Evolutionary conservation across 1,140 invertebrate genomes (phyloP).

Genomic region (Drosophila pseudoananassae): DNA sequence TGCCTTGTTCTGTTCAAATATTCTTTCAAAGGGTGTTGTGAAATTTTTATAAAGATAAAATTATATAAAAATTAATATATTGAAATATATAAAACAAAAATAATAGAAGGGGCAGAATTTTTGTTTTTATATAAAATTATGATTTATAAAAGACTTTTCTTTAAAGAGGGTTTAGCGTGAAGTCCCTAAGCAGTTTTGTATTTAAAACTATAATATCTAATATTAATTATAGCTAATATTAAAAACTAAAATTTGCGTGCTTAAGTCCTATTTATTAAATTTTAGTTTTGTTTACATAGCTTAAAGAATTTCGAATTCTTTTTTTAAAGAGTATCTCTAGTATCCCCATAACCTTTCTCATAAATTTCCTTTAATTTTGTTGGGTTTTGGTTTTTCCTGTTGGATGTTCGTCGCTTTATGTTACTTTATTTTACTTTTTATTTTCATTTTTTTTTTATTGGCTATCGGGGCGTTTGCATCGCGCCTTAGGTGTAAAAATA

Average conservation of each 20-base stretch:
- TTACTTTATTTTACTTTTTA: conserved; percentile 26
- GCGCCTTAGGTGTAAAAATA: conserved; percentile 80
- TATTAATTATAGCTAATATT: too few species aligned
- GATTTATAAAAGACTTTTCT: too few species aligned
- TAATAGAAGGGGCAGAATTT: too few species aligned
- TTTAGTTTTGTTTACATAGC: too few species aligned
- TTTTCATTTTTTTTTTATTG: conserved; percentile 20
- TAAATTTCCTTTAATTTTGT: not conserved
- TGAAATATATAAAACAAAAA: too few species aligned
- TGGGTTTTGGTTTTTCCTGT: not conserved
- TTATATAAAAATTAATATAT: not conserved
- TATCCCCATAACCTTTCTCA: not conserved
- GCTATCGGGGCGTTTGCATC: conserved; percentile 52
- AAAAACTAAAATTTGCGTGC: too few species aligned
- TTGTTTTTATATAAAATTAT: too few species aligned
- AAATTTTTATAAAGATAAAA: not conserved
- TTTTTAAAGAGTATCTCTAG: not conserved
- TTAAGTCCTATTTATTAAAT: too few species aligned
- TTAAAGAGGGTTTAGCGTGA: too few species aligned
- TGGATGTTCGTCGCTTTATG: not conserved
- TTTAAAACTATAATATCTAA: too few species aligned
- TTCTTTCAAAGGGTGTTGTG: not conserved
- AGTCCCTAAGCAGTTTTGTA: too few species aligned
- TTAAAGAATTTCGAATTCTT: not conserved
- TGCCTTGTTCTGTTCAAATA: conserved; percentile 17